Evolutionary conservation across 2,888 invertebrate genomes (phyloP).

Genomic region (Eledone cirrhosa): DNA sequence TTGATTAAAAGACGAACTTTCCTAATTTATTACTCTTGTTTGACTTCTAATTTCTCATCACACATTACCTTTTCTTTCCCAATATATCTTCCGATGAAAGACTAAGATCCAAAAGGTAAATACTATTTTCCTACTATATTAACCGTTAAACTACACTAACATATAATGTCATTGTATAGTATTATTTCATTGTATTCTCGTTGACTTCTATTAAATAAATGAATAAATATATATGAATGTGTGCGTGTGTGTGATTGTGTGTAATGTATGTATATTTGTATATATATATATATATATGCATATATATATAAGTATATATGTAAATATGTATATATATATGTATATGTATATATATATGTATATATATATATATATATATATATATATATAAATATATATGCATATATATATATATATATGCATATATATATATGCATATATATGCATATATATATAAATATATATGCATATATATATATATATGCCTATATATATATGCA

Average conservation of each 20-base stretch:
- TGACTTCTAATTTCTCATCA: no score
- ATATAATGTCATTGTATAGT: no score
- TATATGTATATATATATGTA: background rate
- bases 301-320: conserved; percentile 7
- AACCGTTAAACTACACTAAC: no score
- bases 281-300: background rate
- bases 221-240: no score
- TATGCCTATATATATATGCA: background rate
- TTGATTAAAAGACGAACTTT: no score
- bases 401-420: background rate
- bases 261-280: background rate
- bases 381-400: background rate
- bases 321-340: background rate
- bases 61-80: no score
- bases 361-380: background rate
- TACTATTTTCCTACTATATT: no score
- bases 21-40: no score
- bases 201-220: no score
- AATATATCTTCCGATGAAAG: no score
- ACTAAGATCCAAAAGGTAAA: no score
- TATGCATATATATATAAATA: background rate
- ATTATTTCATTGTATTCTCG: no score
- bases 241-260: background rate
- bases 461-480: background rate
- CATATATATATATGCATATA: background rate